phyloP scores from a whole-genome alignment of 2,113 vertebrate genomes.

The Eulemur rufifrons region DNA sequence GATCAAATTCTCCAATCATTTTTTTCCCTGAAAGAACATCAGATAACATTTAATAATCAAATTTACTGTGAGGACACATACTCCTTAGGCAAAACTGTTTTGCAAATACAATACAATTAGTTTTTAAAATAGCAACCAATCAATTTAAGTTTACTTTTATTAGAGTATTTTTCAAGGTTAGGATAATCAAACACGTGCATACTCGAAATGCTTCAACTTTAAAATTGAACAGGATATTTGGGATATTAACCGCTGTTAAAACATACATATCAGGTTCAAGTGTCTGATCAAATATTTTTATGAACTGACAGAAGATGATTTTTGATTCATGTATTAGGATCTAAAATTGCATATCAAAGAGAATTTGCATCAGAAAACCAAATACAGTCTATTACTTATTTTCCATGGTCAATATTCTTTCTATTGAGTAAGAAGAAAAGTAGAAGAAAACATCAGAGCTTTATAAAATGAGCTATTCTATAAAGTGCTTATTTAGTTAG shows the following conservation, averaged over 20 bases:
- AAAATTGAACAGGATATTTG: slow-evolving; percentile 4
- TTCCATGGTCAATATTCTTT: slow-evolving; percentile 3
- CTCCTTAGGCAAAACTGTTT: background rate
- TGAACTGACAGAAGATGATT: slow-evolving; percentile 6
- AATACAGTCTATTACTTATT: background rate
- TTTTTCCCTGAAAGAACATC: background rate
- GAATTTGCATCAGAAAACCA: background rate
- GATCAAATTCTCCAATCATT: slow-evolving; percentile 23
- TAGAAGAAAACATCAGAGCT: background rate
- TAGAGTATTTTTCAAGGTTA: background rate
- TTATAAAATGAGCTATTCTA: slow-evolving; percentile 37
- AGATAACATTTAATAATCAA: slow-evolving; percentile 47
- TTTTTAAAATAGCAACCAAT: slow-evolving; percentile 13
- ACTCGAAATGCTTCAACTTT: background rate
- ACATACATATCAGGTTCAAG: background rate
- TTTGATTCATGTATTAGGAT: background rate
- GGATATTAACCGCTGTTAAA: background rate
- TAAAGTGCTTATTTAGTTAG: slow-evolving; percentile 27
- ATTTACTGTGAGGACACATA: background rate
- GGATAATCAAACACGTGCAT: background rate
- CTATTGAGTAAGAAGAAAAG: slow-evolving; percentile 10
- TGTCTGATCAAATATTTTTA: slow-evolving; percentile 40
- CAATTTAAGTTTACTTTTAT: background rate
- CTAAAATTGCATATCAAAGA: slow-evolving; percentile 46
- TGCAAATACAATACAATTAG: background rate